These are phyloP conservation scores for Anoplophora glabripennis DNA, from an alignment of 1,140 invertebrate species.

Conservation along the genomic window DNA sequence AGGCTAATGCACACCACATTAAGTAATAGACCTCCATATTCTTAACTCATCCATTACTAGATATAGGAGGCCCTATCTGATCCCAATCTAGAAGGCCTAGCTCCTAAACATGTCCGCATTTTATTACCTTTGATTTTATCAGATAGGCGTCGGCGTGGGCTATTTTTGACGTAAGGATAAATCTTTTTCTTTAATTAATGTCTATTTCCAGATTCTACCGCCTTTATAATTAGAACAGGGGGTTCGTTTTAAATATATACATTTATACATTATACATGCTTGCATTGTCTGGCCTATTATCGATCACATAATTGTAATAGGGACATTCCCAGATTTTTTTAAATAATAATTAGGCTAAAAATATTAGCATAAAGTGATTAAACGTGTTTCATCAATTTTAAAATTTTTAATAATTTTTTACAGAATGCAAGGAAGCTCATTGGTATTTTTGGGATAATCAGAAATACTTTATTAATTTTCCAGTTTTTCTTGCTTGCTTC, in stretches of 20 bases:
- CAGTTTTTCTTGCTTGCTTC: too few species aligned
- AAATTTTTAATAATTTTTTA: too few species aligned
- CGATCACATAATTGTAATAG: too few species aligned
- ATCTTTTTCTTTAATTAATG: constrained; percentile 44
- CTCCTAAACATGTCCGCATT: constrained; percentile 42
- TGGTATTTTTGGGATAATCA: too few species aligned
- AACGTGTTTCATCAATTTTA: too few species aligned
- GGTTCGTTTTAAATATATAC: not conserved
- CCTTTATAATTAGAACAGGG: constrained; percentile 32
- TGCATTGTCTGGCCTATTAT: too few species aligned
- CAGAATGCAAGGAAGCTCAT: too few species aligned
- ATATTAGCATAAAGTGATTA: too few species aligned
- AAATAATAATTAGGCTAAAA: too few species aligned
- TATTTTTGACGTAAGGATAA: constrained; percentile 40
- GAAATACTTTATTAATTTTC: too few species aligned
- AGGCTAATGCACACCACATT: constrained; percentile 27
- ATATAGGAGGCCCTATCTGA: constrained; percentile 36
- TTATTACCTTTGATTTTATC: constrained; percentile 41
- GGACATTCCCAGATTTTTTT: too few species aligned
- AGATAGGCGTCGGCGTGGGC: constrained; percentile 35
- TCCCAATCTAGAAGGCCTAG: constrained; percentile 32
- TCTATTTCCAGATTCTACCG: constrained; percentile 31
- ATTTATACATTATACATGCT: too few species aligned
- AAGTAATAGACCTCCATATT: constrained; percentile 33
- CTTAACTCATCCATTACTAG: constrained; percentile 34